Evolutionary conservation across 2,113 vertebrate species (phyloP).

Genomic region (Cranoglanis bouderius): DNA sequence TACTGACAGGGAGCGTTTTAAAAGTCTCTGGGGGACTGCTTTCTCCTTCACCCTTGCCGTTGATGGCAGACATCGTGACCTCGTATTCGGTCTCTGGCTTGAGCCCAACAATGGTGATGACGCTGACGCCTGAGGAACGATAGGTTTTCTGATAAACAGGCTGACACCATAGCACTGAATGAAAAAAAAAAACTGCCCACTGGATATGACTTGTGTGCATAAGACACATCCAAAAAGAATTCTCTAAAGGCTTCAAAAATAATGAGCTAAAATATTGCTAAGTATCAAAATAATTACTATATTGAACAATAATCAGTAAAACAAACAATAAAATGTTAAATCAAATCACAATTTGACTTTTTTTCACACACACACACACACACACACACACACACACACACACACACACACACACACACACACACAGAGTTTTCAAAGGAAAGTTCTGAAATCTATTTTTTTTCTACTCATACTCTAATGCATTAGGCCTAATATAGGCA

Average conservation of each 20-base stretch:
- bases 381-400: neutral
- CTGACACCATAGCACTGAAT: neutral
- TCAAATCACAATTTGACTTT: neutral
- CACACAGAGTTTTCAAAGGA: neutral
- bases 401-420: neutral
- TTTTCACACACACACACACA: neutral
- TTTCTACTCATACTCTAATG: neutral
- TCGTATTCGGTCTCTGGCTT: slow-evolving; percentile 88
- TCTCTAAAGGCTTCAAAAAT: neutral
- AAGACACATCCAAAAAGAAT: neutral
- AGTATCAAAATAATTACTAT: neutral
- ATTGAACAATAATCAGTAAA: neutral
- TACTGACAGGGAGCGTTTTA: slow-evolving; percentile 95
- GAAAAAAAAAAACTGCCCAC: neutral
- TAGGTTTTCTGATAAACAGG: slow-evolving; percentile 25
- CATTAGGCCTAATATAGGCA: neutral
- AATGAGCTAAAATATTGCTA: neutral
- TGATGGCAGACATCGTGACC: slow-evolving; percentile 88
- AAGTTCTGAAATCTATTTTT: neutral
- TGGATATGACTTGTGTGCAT: neutral
- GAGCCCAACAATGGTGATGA: slow-evolving; percentile 83
- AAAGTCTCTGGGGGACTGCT: slow-evolving; percentile 78
- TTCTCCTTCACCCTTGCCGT: slow-evolving; percentile 93
- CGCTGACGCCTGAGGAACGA: slow-evolving; percentile 61
- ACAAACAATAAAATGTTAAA: neutral